Percentiles rank a stretch among this genome's conserved stretches.
phyloP scores from a whole-genome alignment of 1,140 invertebrate genomes.

The Ceratoteleas bidentatus region DNA sequence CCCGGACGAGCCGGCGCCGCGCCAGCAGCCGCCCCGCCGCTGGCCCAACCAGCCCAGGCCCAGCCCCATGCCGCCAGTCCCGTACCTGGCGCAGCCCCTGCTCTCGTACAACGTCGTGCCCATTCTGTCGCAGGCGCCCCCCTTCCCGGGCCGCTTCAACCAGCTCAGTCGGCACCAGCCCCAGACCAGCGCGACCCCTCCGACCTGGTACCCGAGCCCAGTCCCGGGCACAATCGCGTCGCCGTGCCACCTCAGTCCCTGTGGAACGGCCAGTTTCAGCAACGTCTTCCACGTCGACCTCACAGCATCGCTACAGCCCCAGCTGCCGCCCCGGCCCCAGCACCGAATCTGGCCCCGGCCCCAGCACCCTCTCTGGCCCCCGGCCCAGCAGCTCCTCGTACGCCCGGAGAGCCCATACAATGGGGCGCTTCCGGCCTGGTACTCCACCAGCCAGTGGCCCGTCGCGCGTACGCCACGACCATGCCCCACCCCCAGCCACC shows the following conservation, averaged over 20 bases:
- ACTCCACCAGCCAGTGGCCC: conserved; percentile 76
- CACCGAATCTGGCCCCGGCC: conserved; percentile 44
- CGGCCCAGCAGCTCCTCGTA: conserved; percentile 49
- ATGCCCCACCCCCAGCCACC: too few relatives aligned
- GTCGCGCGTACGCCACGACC: conserved; percentile 76
- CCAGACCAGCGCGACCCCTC: conserved; percentile 4
- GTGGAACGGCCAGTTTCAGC: conserved; percentile 78
- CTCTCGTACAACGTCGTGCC: conserved; percentile 72
- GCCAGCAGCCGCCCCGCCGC: conserved; percentile 49
- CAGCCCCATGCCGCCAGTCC: conserved; percentile 10
- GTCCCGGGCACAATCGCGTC: conserved; percentile 64
- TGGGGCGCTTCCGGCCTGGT: conserved; percentile 76
- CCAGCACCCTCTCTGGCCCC: conserved; percentile 32
- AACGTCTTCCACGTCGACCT: conserved; percentile 74
- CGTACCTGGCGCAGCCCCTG: conserved; percentile 44
- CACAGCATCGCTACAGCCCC: conserved; percentile 80
- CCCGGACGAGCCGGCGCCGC: conserved; percentile 60
- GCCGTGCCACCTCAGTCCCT: conserved; percentile 76
- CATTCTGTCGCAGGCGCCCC: conserved; percentile 70
- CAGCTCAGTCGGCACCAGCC: neutral
- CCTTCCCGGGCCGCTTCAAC: neutral
- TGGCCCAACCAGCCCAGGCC: conserved; percentile 30
- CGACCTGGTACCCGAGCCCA: conserved; percentile 9
- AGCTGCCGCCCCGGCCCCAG: conserved; percentile 52
- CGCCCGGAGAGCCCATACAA: conserved; percentile 73